A percentile compares a stretch with the other conserved stretches of the same genome.
Conservation (phyloP, 1,140 invertebrate genomes). For the Tenebrio molitor region DNA sequence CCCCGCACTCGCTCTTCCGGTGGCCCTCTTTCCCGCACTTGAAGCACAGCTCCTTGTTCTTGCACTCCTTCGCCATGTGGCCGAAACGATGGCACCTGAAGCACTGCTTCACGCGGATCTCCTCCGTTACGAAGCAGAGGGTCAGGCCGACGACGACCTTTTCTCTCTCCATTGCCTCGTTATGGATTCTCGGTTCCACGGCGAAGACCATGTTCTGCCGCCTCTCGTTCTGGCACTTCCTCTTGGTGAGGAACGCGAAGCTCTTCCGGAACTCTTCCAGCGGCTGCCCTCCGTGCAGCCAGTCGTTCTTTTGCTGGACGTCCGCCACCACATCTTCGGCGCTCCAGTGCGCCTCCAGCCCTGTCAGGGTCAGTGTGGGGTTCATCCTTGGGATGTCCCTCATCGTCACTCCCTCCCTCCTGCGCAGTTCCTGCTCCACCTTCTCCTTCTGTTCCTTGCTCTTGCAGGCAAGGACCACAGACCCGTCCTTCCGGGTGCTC, state of each 20-base stretch:
- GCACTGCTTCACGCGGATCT: conserved; percentile 7
- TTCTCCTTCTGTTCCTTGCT: neutral
- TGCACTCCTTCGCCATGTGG: neutral
- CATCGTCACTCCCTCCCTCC: neutral
- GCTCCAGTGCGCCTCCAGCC: neutral
- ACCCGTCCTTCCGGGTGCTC: neutral
- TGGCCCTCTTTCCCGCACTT: too few species aligned
- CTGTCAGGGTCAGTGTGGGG: neutral
- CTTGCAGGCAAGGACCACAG: neutral
- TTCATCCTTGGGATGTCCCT: neutral
- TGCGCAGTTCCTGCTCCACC: neutral
- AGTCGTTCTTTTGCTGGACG: neutral
- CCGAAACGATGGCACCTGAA: conserved; percentile 20
- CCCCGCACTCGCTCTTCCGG: too few species aligned
- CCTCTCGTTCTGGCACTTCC: too few species aligned
- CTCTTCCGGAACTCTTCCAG: neutral
- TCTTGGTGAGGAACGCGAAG: neutral
- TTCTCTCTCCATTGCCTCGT: too few species aligned
- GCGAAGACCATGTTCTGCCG: too few species aligned
- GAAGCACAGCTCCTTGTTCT: neutral
- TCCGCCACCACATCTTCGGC: too few species aligned
- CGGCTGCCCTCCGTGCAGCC: too few species aligned
- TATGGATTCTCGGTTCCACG: too few species aligned
- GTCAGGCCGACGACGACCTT: too few species aligned
- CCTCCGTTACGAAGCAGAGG: too few species aligned